Evolutionary conservation across 2,888 invertebrate genomes (phyloP), one percentile per base, ranked within the genome.

Genomic region (Heterodera filipjevi): DNA sequence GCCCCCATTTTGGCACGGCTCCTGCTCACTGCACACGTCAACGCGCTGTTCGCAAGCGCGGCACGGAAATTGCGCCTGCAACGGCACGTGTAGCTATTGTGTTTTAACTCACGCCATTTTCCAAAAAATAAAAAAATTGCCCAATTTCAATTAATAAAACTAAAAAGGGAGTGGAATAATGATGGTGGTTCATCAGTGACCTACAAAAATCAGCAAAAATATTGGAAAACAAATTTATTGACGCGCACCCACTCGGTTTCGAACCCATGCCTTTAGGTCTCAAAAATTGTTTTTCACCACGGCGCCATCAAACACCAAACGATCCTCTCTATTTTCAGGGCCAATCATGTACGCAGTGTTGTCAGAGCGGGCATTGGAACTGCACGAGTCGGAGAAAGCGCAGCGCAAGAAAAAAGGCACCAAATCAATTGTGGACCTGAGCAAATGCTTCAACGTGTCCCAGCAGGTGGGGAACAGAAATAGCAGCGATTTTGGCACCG

Each of bases 1-100:
- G n/a, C 94, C 96, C 70, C 94, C 87, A 72, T 88, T 88, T 70
- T 80, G 76, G 71, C 88, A 88, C 0, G 86, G 87, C 14, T 85
- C 78, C 72, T 53, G 66, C 70, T 32, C 81, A 1, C 33, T 80
- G 79, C 87, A 87, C 78, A 85, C 86, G 71, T 87, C 85, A 30
- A 88, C 86, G 32, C 83, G 82, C 79, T 81, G 84, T 83, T 87
- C 83, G 64, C 83, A 83, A 33, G 33, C 16, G 12, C 53, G 10
- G 85, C 83, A 22, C 74, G 71, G 72, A 59, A 83, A 30, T 83
- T 85, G 30, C 70, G 76, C 27, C 44, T 66, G 70, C 83, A 83
- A 14, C 59, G 46, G 77, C 83, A 83, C 19, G 74, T 39, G 64
- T 85, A 77, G 22, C 10, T 72, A 0, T 53, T 39, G 39, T 39